A percentile compares a stretch with the other conserved stretches of the same genome.
Evolutionary conservation across 1,140 invertebrate genomes (phyloP).

Genomic region (Papilio machaon): DNA sequence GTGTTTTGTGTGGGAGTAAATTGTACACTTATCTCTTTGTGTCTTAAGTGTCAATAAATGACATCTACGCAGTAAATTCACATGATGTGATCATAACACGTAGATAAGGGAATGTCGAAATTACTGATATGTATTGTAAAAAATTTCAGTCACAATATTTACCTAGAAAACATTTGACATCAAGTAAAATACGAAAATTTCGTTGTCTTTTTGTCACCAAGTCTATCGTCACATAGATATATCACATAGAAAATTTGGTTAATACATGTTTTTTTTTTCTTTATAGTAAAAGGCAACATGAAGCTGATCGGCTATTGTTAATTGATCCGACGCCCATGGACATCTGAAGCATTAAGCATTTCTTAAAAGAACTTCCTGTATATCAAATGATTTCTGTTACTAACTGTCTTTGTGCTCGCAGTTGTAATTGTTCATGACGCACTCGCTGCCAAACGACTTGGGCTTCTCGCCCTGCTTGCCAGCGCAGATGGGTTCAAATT

Average conservation of each 20-base stretch:
- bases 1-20: constrained; percentile 3
- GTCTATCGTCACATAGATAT: no score
- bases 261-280: no score
- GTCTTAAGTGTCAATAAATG: background rate
- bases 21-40: constrained; percentile 25
- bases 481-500: constrained; percentile 81
- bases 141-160: background rate
- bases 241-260: no score
- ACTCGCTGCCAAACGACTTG: constrained; percentile 82
- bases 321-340: background rate
- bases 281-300: no score
- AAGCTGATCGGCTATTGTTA: no score
- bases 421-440: constrained; percentile 83
- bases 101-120: background rate
- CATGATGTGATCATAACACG: background rate
- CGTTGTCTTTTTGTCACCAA: no score
- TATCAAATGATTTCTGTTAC: constrained; percentile 41
- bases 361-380: background rate
- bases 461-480: constrained; percentile 79
- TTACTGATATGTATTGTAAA: background rate
- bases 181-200: no score
- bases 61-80: background rate
- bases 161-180: background rate
- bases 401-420: constrained; percentile 83
- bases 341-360: background rate